Base-by-base conservation (phyloP, 2,113 vertebrate species). In the Callionymus lyra region DNA sequence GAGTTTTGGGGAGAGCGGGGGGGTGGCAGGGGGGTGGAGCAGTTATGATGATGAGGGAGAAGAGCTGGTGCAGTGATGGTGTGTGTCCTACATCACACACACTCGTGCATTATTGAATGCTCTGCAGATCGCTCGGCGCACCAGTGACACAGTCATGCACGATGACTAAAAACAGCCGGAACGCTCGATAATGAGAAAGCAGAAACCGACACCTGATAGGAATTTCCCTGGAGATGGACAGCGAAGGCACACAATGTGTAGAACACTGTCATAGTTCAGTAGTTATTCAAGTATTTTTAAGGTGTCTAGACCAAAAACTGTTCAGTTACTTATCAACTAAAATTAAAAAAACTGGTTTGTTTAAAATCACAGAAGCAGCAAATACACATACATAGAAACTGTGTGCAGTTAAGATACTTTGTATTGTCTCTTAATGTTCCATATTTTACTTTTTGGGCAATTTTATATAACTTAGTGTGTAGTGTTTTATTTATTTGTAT, bases 61-160 rank as follows among this genome's bases (percentile, higher is more conserved):
- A 27, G 45, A 56, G 57, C 16, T 63, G 57, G 47, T 56, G 49
- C 58, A 65, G 63, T 57, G 45, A 58, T 69, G 45, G 46, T 50
- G 68, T 50, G 68, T 66, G 58, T 41, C 56, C 53, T 42, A 69
- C 54, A 69, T 72, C 56, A 65, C 40, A 73, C 45, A 34, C 32
- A 49, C 35, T 36, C 9, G 42, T 82, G 62, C 79, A 82, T 80
- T 82, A 82, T 82, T 82, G 62, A 82, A 71, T 43, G 63, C 50
- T 46, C 50, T 66, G 61, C 63, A 65, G 61, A 74, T 73, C 60
- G 44, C 44, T 52, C 44, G 59, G 53, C 46, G 50, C 42, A 58
- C 51, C 33, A 63, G 39, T 60, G 19, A 31, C 41, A 11, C 36
- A 59, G 37, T 14, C 34, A 45, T 18, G n/a, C 6, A 16, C 15